These are phyloP conservation scores for Drosophila willistoni DNA, from an alignment of 1,140 invertebrate genomes.

Conservation along the genomic window DNA sequence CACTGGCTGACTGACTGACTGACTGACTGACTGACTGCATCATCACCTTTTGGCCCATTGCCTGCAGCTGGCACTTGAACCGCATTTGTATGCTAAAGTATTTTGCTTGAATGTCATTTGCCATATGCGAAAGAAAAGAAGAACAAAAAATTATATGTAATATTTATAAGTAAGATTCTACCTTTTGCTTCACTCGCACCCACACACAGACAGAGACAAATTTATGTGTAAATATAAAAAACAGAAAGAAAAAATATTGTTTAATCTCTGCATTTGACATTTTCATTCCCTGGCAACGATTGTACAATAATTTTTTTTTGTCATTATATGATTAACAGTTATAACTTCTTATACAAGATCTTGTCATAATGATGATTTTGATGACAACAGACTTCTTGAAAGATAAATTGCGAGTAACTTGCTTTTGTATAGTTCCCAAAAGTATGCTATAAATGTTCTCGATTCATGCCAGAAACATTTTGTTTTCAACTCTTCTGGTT, in stretches of 20 bases:
- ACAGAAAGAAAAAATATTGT: not conserved
- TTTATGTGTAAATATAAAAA: too few relatives aligned
- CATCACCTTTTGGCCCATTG: conserved; percentile 17
- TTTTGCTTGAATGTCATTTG: conserved; percentile 67
- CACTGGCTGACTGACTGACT: not conserved
- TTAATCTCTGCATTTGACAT: conserved; percentile 4
- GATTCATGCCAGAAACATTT: too few relatives aligned
- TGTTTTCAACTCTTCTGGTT: too few relatives aligned
- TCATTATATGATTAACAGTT: too few relatives aligned
- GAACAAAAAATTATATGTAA: not conserved
- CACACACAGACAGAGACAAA: not conserved
- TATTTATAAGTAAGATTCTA: not conserved
- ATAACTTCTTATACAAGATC: too few relatives aligned
- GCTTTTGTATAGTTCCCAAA: not conserved
- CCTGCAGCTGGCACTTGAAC: conserved; percentile 20
- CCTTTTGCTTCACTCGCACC: not conserved
- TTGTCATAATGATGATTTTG: too few relatives aligned
- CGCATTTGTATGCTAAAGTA: conserved; percentile 19
- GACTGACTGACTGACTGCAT: conserved; percentile 12
- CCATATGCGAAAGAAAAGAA: conserved; percentile 37
- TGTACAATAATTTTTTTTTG: not conserved
- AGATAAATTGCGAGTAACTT: not conserved
- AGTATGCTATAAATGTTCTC: not conserved
- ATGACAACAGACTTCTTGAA: too few relatives aligned
- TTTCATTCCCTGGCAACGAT: not conserved